Evolutionary conservation across 2,888 invertebrate species (phyloP).

Genomic region (Lumbricus terrestris): DNA sequence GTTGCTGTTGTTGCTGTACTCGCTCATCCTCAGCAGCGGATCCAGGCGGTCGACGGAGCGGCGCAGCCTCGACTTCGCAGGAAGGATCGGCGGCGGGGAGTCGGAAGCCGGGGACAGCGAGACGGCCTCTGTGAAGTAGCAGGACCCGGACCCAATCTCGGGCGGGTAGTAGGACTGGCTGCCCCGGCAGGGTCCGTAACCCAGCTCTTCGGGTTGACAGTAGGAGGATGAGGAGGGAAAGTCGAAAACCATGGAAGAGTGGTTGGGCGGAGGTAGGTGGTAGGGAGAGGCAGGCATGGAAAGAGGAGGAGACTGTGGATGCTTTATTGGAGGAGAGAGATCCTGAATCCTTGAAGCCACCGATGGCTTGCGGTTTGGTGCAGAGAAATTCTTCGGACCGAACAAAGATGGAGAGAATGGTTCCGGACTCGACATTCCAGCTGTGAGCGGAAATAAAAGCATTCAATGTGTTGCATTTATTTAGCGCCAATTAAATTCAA

Average conservation of each 20-base stretch:
- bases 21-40: background rate
- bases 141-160: background rate
- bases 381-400: background rate
- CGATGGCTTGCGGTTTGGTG: background rate
- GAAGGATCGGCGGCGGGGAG: background rate
- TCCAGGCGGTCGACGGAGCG: background rate
- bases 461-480: background rate
- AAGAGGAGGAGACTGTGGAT: background rate
- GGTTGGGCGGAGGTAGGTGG: background rate
- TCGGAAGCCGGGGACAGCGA: background rate
- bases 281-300: background rate
- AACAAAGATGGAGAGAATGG: background rate
- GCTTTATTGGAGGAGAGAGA: background rate
- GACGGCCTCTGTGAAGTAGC: background rate
- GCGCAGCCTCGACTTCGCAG: background rate
- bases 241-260: background rate
- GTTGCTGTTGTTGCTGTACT: constrained; percentile 3
- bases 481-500: no score
- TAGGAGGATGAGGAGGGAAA: background rate
- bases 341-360: background rate
- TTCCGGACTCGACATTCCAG: background rate
- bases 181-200: background rate
- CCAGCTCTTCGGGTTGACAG: background rate
- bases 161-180: background rate
- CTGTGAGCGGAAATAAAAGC: background rate